Evolutionary conservation across 1,140 invertebrate species (phyloP).

Genomic region (Euwallacea similis): DNA sequence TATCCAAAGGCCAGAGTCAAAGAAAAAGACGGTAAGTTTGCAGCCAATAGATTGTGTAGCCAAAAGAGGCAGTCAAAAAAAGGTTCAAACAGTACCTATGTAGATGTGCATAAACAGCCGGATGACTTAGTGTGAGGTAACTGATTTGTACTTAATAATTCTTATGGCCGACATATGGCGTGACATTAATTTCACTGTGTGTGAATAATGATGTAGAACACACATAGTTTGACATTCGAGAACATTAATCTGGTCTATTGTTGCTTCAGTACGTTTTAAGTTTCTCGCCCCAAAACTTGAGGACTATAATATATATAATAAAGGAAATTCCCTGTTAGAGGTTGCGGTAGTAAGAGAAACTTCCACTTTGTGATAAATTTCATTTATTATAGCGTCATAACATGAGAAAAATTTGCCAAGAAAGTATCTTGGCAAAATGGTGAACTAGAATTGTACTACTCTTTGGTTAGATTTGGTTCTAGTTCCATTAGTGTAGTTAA

Average conservation of each 20-base stretch:
- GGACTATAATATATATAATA: background rate
- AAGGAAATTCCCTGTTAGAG: background rate
- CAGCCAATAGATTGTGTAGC: no score
- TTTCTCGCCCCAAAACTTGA: background rate
- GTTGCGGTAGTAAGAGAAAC: background rate
- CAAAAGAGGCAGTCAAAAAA: background rate
- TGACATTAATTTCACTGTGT: constrained; percentile 11
- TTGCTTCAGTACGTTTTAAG: no score
- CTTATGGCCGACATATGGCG: constrained; percentile 10
- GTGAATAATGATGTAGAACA: constrained; percentile 7
- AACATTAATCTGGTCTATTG: no score
- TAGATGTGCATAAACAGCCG: background rate
- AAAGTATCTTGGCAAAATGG: no score
- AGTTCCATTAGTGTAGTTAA: no score
- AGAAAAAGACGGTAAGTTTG: constrained; percentile 49
- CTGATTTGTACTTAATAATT: background rate
- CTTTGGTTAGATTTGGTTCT: no score
- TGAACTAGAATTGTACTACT: no score
- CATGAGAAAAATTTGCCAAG: no score
- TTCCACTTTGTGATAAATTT: no score
- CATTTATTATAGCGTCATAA: no score
- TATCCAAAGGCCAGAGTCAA: constrained; percentile 47
- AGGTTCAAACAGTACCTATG: background rate
- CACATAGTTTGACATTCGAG: no score
- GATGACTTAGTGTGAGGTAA: background rate